A percentile compares a stretch with the other conserved stretches of the same genome.
phyloP scores from a whole-genome alignment of 2,797 vertebrate genomes.

The Artibeus lituratus region DNA sequence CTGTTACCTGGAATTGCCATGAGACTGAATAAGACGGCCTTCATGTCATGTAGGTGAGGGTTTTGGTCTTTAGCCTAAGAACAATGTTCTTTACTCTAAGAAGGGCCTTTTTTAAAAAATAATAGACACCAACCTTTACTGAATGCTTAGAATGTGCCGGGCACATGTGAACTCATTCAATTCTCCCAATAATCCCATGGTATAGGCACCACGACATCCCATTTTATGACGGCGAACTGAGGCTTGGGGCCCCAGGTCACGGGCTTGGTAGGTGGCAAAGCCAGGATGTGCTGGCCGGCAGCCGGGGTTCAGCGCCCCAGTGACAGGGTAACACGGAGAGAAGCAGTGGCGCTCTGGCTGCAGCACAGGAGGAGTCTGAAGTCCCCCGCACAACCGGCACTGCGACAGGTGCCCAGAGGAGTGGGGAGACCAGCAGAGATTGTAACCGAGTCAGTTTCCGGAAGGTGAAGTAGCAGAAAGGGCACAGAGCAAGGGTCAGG shows the following conservation, averaged over 20 bases:
- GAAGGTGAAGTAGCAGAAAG: neutral
- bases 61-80: neutral
- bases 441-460: neutral
- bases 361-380: fast-evolving
- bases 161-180: neutral
- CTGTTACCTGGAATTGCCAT: neutral
- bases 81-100: too few species aligned
- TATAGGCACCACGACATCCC: neutral
- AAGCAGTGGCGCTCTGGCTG: neutral
- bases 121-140: neutral
- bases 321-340: fast-evolving
- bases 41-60: neutral
- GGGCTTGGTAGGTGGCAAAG: neutral
- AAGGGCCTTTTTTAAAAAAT: neutral
- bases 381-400: fast-evolving
- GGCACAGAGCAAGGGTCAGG: neutral
- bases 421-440: neutral
- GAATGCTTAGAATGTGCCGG: neutral
- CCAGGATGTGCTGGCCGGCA: neutral
- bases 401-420: neutral
- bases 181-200: neutral
- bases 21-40: neutral
- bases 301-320: neutral
- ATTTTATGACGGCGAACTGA: neutral
- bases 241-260: neutral